Evolutionary conservation across 2,797 vertebrate species (phyloP), one percentile per base, ranked within the genome.

Genomic region (Lemur catta): DNA sequence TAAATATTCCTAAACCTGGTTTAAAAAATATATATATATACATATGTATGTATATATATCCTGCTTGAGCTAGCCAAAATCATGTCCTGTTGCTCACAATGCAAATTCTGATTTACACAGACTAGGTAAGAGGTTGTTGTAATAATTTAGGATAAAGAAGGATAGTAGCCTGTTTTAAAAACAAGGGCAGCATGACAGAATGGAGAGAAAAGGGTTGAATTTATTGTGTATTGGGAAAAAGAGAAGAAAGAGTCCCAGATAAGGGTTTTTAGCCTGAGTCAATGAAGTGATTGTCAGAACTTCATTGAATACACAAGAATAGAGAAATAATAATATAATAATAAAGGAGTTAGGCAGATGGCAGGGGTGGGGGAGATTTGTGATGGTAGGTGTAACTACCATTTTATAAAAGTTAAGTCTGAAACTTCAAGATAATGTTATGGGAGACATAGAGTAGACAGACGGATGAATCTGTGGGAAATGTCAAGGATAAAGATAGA

Each of bases 401-500:
- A 35, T 86, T 94, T 91, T 67, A 33, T 63, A 84, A 81, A 95
- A 96, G 63, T 63, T 76, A 79, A 93, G 50, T 61, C 48, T 89
- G 84, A 93, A 75, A 76, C 13, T 85, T 38, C 67, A 89, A 95
- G 95, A 91, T 22, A 75, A 67, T 65, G 35, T 96, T 87, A 67
- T 81, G 79, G 91, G 55, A 97, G 86, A 78, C n/a, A 57, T 22
- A 63, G 79, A 96, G 87, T 26, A 97, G 92, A 95, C 97, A 98
- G 97, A 97, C 93, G 96, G 93, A 87, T 95, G 93, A 93, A 89
- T 97, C 85, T 96, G 84, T 95, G 86, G 24, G 95, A 97, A 98
- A 98, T 97, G 96, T 97, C 96, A 97, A 97, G 85, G 96, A 98
- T 98, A 98, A 98, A 97, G 96, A 97, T 95, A 97, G 96, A 97